Evolutionary conservation across 2,888 invertebrate genomes (phyloP).

Genomic region (Nomada ferruginata): DNA sequence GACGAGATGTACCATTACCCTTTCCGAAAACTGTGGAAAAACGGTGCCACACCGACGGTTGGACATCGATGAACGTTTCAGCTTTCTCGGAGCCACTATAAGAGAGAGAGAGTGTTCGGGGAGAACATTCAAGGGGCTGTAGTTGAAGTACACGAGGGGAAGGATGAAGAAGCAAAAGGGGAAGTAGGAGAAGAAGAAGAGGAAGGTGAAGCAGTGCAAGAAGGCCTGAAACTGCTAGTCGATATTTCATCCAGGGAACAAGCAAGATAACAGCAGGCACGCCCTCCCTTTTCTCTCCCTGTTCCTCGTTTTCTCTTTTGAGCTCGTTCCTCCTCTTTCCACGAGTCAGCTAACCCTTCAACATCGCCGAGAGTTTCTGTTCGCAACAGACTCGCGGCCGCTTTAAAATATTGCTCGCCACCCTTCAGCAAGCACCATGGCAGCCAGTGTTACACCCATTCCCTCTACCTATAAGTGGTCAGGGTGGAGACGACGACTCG

Average conservation of each 20-base stretch:
- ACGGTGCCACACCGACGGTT: constrained; percentile 21
- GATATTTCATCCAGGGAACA: constrained; percentile 82
- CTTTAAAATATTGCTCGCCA: constrained; percentile 72
- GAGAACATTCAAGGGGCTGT: constrained; percentile 46
- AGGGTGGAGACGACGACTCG: constrained; percentile 33
- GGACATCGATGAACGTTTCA: constrained; percentile 43
- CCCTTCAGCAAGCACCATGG: constrained; percentile 55
- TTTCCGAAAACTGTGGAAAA: constrained; percentile 42
- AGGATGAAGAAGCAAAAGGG: constrained; percentile 48
- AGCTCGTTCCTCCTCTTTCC: constrained; percentile 58
- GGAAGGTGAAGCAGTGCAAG: constrained; percentile 51
- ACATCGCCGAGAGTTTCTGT: constrained; percentile 68
- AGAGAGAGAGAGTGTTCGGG: neutral
- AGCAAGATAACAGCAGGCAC: constrained; percentile 80
- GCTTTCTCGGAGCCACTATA: constrained; percentile 6
- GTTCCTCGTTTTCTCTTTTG: constrained; percentile 68
- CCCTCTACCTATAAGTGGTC: constrained; percentile 43
- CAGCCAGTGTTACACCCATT: constrained; percentile 70
- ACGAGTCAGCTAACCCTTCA: constrained; percentile 62
- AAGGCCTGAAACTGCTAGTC: constrained; percentile 77
- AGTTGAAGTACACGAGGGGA: constrained; percentile 51
- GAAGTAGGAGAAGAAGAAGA: constrained; percentile 47
- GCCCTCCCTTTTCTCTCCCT: constrained; percentile 69
- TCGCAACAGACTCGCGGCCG: constrained; percentile 70
- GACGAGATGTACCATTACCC: constrained; percentile 52